Base-by-base conservation (phyloP, 1,140 invertebrate genomes). In the Diuraphis noxia region DNA sequence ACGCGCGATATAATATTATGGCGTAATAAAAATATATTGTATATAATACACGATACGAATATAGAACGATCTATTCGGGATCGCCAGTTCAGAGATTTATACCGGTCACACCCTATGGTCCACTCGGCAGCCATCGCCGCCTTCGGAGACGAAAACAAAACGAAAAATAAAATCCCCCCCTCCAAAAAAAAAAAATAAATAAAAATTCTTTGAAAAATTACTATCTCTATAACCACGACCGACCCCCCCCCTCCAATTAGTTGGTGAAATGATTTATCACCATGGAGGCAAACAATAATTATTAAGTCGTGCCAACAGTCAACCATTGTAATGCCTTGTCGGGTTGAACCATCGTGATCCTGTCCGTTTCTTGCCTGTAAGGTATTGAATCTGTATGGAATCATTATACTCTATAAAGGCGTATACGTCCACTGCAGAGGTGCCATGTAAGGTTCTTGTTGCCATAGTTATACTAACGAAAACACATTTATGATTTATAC, bases 61-160 rank as follows among this genome's bases (percentile, higher is more conserved):
- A 81, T 90, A 49, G 46, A 81, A 90, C 72, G 46, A 81, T 90
- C 63, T 40, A 7, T 88, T 56, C n/a, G 52, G 38, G 85, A 9
- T 21, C 21, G 40, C 13, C 30, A n/a, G 82, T 34, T 6, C n/a
- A 13, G 82, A 46, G n/a, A 85, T 85, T 85, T 85, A 46, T 85
- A 72, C 30, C 30, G 56, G 56, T 63, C 56, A 63, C 56, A 63
- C n/a, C 56, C 30, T 17, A 13, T n/a, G 56, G 30, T 72, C 56
- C 56, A 72, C n/a, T 72, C 56, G 30, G 56, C 30, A 63, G 56
- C 30, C 30, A 10, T 63, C 30, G 56, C 30, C 30, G 13, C 56
- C 30, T 72, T 72, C 13, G 56, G 56, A n/a, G 13, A 72, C 3
- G 30, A 63, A 63, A 63, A 63, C 30, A 17, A 17, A 72, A 72